phyloP scores from a whole-genome alignment of 2,113 vertebrate species.

The Rhabdomys dilectus region DNA sequence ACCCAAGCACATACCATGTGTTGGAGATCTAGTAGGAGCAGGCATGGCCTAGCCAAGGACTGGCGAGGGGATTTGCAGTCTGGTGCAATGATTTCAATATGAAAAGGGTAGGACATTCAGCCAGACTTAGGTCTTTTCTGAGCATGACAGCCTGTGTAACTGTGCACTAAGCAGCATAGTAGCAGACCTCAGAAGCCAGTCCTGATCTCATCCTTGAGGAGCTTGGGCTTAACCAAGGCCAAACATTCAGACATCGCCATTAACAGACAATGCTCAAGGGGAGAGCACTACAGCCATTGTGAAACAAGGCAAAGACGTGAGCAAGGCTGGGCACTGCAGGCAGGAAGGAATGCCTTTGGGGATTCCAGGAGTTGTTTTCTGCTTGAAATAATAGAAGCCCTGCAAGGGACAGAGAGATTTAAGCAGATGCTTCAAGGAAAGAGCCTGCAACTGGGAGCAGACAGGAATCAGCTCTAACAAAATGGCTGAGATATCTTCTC shows the following conservation, averaged over 20 bases:
- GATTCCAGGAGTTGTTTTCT: too few relatives aligned
- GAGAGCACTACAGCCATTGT: neutral
- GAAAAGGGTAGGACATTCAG: neutral
- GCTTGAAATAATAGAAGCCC: neutral
- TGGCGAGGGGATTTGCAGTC: neutral
- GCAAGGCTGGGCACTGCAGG: too few relatives aligned
- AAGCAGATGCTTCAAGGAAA: neutral
- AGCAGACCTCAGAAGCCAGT: accelerated
- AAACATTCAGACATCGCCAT: neutral
- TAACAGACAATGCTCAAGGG: neutral
- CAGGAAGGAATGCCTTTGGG: too few relatives aligned
- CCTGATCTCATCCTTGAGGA: neutral
- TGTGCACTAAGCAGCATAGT: too few relatives aligned
- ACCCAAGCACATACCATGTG: neutral
- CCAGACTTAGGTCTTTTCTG: neutral
- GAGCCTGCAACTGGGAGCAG: neutral
- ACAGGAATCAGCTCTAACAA: neutral
- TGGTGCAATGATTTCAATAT: neutral
- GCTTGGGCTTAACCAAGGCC: neutral
- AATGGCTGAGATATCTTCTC: neutral
- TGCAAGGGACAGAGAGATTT: accelerated
- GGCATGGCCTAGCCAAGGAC: neutral
- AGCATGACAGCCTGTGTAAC: accelerated
- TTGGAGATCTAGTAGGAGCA: neutral
- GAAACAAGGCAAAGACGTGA: neutral